Evolutionary conservation across 2,888 invertebrate species (phyloP).

Genomic region (Pandemis corylana): DNA sequence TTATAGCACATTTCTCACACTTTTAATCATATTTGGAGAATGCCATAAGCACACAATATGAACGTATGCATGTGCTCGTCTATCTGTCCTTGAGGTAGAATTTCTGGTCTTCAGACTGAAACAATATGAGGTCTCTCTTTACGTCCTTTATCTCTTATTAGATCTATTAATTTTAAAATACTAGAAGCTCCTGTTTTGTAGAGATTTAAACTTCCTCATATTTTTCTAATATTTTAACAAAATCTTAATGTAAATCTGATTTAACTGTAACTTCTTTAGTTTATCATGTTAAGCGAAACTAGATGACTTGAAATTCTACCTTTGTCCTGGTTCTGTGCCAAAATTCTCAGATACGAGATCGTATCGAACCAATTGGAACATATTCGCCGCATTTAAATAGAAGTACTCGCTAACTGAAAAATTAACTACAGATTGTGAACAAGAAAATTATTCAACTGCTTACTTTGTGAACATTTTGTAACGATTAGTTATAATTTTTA

Average conservation of each 20-base stretch:
- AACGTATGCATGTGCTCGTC: slow-evolving; percentile 63
- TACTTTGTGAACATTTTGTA: background rate
- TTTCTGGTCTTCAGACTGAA: slow-evolving; percentile 10
- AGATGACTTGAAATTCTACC: slow-evolving; percentile 26
- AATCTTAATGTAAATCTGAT: no score
- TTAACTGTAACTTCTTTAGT: background rate
- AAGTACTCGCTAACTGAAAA: slow-evolving; percentile 12
- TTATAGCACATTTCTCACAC: background rate
- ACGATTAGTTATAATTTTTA: background rate
- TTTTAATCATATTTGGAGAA: background rate
- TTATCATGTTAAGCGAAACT: background rate
- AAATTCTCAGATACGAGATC: slow-evolving; percentile 3
- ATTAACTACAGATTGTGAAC: background rate
- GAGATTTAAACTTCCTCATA: background rate
- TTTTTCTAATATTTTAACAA: background rate
- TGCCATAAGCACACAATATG: slow-evolving; percentile 17
- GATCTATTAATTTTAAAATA: background rate
- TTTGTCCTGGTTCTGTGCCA: slow-evolving; percentile 21
- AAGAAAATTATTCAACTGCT: background rate
- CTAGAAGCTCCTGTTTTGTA: background rate
- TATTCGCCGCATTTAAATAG: slow-evolving; percentile 12
- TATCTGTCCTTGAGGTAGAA: slow-evolving; percentile 47
- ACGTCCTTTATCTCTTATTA: background rate
- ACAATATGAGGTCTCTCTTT: background rate
- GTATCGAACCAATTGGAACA: slow-evolving; percentile 16